Conservation (phyloP, 2,113 vertebrate species). For the Agelaius phoeniceus region DNA sequence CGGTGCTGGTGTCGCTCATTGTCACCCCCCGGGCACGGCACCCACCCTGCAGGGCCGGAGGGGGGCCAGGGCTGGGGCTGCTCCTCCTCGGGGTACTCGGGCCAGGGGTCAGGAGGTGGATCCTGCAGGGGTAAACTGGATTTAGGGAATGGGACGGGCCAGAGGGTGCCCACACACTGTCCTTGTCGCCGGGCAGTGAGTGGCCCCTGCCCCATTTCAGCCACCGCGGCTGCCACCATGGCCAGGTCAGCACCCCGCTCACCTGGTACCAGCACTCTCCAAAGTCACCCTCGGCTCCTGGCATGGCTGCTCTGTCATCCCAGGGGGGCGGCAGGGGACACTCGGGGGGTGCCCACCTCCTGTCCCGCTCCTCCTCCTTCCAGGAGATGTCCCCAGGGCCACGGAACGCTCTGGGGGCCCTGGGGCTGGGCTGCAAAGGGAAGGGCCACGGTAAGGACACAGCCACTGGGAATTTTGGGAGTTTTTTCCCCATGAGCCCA, state of each 20-base stretch:
- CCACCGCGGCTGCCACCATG: too few species aligned
- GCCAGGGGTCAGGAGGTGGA: fast-evolving
- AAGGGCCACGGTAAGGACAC: fast-evolving
- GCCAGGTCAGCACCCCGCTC: background rate
- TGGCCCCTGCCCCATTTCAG: fast-evolving
- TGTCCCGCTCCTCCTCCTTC: background rate
- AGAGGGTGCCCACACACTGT: background rate
- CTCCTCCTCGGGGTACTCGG: fast-evolving
- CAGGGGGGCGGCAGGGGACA: background rate
- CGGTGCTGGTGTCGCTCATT: fast-evolving
- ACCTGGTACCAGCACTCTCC: background rate
- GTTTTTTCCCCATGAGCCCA: too few species aligned
- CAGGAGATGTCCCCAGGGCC: fast-evolving
- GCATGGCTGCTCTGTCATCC: fast-evolving
- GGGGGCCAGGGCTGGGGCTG: background rate
- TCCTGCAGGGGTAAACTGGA: background rate
- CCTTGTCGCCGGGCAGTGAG: background rate
- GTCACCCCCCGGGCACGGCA: background rate
- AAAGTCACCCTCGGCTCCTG: background rate
- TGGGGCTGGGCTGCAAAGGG: fast-evolving
- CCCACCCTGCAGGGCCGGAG: fast-evolving
- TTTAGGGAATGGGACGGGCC: background rate
- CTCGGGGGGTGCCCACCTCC: fast-evolving
- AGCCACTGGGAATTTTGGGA: too few species aligned
- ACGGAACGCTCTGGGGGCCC: background rate